These are phyloP conservation scores for Centruroides vittatus DNA, from an alignment of 1,140 invertebrate species.

Conservation along the genomic window DNA sequence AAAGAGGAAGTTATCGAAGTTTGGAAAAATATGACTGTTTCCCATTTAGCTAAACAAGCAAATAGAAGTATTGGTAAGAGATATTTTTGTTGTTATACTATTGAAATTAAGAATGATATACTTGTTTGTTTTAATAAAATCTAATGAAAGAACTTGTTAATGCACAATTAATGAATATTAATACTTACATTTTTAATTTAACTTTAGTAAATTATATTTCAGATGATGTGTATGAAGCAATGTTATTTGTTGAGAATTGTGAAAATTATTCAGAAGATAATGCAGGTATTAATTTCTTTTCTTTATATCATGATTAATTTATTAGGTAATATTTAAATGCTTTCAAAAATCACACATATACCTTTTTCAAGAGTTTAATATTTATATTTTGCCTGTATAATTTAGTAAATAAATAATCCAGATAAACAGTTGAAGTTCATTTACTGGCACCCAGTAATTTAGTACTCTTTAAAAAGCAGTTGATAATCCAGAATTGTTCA, in stretches of 20 bases:
- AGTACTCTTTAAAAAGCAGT: too few species aligned
- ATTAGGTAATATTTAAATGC: neutral
- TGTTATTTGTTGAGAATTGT: conserved; percentile 46
- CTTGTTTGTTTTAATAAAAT: too few species aligned
- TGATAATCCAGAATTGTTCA: neutral
- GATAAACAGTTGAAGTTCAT: too few species aligned
- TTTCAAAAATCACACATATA: too few species aligned
- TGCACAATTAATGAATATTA: too few species aligned
- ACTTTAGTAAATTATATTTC: conserved; percentile 10
- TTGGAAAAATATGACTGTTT: conserved; percentile 63
- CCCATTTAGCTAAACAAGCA: conserved; percentile 47
- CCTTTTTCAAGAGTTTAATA: too few species aligned
- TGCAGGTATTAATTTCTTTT: conserved; percentile 17
- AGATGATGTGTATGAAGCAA: conserved; percentile 52
- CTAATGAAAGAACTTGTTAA: too few species aligned
- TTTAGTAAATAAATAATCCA: too few species aligned
- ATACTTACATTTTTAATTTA: neutral
- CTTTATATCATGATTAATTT: neutral
- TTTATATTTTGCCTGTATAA: too few species aligned
- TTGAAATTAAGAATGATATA: too few species aligned
- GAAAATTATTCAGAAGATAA: conserved; percentile 34
- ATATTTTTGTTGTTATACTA: too few species aligned
- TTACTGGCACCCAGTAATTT: too few species aligned
- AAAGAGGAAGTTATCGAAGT: conserved; percentile 40
- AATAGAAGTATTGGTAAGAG: conserved; percentile 37